Base-by-base conservation (phyloP, 2,888 invertebrate species). In the Scrobipalpa costella region DNA sequence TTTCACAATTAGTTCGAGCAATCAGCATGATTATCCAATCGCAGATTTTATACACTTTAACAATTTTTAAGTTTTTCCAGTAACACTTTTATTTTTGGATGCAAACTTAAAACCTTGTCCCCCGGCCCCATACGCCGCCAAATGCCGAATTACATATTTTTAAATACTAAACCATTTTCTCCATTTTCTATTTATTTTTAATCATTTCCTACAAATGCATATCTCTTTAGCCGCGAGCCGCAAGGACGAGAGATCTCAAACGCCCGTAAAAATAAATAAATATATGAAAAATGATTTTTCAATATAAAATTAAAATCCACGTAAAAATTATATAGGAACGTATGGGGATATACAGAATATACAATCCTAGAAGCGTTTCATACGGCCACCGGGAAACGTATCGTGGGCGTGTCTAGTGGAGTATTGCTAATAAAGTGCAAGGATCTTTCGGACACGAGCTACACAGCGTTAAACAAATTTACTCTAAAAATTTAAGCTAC, bases 111-210 rank as follows among this genome's bases (percentile, higher is more conserved):
- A 9, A 57, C 15, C 2, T 19, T 0, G n/a, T n/a, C n/a, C 67
- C 67, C 62, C 66, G 65, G 61, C 67, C 64, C 68, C 68, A 64
- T 61, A 69, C 72, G 66, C 59, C 49, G 21, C n/a, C 57, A 50
- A 63, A 65, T 64, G 67, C 73, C 73, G 70, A 74, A 71, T 71
- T 70, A 69, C 70, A 72, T 69, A 34, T 52, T 66, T 70, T 73
- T 72, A 69, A 68, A 73, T 69, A 72, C 76, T 75, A 74, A 75
- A 74, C 65, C 68, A 71, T 68, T 69, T 69, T 69, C 71, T 70
- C 65, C 68, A 70, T 68, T 69, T 69, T 69, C 71, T 70, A 74
- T 72, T 73, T 64, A 66, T 70, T 72, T 73, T 70, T 69, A 75
- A 74, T 75, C 70, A 75, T 71, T 73, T 67, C 71, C 73, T 75